Evolutionary conservation across 2,113 vertebrate species (phyloP).

Genomic region (Gopherus flavomarginatus): DNA sequence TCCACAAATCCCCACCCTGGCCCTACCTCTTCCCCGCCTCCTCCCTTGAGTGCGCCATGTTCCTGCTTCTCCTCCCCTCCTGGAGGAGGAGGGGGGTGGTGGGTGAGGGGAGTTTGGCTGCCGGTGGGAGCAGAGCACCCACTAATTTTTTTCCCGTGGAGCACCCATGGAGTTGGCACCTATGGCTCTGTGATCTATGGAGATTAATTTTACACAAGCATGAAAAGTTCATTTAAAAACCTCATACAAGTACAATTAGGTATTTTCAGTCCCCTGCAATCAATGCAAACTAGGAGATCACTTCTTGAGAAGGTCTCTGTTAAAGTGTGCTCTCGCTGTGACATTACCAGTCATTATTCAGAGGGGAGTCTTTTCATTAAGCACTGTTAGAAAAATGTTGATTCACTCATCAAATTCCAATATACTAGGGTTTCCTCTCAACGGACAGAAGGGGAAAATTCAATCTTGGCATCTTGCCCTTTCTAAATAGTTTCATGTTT

Average conservation of each 20-base stretch:
- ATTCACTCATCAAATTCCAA: neutral
- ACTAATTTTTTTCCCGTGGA: too few species aligned
- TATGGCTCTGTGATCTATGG: neutral
- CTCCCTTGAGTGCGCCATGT: too few species aligned
- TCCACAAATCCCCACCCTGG: too few species aligned
- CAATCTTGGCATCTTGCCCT: neutral
- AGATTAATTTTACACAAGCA: neutral
- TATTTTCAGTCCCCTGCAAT: neutral
- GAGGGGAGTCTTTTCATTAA: neutral
- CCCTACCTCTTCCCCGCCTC: too few species aligned
- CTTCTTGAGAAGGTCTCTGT: neutral
- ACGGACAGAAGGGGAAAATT: neutral
- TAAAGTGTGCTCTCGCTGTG: neutral
- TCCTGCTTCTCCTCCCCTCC: too few species aligned
- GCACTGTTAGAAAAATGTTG: rapidly evolving
- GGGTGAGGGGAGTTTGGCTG: too few species aligned
- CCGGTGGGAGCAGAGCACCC: too few species aligned
- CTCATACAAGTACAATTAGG: rapidly evolving
- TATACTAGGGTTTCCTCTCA: neutral
- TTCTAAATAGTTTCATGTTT: neutral
- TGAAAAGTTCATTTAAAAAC: neutral
- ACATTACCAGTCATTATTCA: neutral
- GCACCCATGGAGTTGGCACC: too few species aligned
- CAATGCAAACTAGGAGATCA: rapidly evolving
- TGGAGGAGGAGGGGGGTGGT: too few species aligned